phyloP scores from a whole-genome alignment of 1,140 invertebrate genomes.

The Paralvinella palmiformis region DNA sequence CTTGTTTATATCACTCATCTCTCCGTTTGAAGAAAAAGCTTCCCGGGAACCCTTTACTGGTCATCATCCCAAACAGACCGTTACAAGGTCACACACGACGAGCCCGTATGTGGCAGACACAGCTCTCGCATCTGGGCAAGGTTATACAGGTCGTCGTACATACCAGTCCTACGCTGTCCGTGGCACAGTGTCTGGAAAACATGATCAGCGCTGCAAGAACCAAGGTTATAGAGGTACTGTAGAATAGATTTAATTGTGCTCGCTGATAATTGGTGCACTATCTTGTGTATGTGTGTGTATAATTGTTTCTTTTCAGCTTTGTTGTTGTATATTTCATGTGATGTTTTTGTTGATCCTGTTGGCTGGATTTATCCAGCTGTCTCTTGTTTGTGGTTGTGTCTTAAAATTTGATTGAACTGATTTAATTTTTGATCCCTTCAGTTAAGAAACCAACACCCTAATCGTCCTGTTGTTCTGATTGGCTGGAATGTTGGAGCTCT shows the following conservation, averaged over 20 bases:
- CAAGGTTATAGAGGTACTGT: slow-evolving; percentile 61
- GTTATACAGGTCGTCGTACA: slow-evolving; percentile 57
- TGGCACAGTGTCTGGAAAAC: slow-evolving; percentile 59
- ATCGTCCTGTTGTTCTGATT: slow-evolving; percentile 67
- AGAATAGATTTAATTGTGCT: not conserved
- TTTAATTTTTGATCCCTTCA: too few species aligned
- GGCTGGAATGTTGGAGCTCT: slow-evolving; percentile 71
- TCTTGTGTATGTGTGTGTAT: not conserved
- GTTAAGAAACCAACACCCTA: slow-evolving; percentile 61
- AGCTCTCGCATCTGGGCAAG: slow-evolving; percentile 64
- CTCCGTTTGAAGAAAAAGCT: slow-evolving; percentile 65
- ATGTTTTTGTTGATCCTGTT: too few species aligned
- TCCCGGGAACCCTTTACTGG: slow-evolving; percentile 65
- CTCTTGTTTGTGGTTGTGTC: too few species aligned
- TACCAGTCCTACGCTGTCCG: slow-evolving; percentile 33
- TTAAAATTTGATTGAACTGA: too few species aligned
- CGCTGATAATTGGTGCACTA: not conserved
- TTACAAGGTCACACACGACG: slow-evolving; percentile 54
- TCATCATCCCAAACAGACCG: slow-evolving; percentile 62
- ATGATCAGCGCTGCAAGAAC: slow-evolving; percentile 62
- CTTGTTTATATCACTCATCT: too few species aligned
- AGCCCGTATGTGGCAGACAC: slow-evolving; percentile 64
- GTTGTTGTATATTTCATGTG: too few species aligned
- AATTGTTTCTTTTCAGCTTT: too few species aligned
- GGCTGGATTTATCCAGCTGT: too few species aligned